Evolutionary conservation across 2,113 vertebrate species (phyloP).

Genomic region (Thalassoma bifasciatum): DNA sequence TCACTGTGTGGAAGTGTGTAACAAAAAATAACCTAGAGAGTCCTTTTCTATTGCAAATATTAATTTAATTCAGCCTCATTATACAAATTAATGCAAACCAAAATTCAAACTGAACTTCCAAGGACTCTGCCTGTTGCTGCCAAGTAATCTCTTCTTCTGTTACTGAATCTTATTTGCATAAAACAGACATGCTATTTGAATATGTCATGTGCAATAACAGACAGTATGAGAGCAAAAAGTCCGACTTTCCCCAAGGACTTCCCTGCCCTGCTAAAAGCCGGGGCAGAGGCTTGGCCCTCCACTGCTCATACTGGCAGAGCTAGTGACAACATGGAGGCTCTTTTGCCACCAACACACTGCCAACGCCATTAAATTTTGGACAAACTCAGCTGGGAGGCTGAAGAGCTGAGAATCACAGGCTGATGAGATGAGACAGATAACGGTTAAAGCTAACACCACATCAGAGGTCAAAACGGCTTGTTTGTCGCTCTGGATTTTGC

Average conservation of each 20-base stretch:
- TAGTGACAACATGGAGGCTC: slow-evolving; percentile 33
- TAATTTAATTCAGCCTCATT: not conserved
- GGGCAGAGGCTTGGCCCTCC: slow-evolving; percentile 43
- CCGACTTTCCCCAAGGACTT: slow-evolving; percentile 21
- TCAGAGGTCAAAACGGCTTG: slow-evolving; percentile 52
- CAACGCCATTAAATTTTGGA: slow-evolving; percentile 63
- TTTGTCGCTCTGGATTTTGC: slow-evolving; percentile 69
- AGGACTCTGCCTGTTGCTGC: slow-evolving; percentile 23
- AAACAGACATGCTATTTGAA: slow-evolving; percentile 38
- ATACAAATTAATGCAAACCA: slow-evolving; percentile 14
- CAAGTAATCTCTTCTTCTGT: not conserved
- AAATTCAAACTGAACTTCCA: slow-evolving; percentile 4
- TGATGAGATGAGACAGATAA: slow-evolving; percentile 69
- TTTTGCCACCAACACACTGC: slow-evolving; percentile 15
- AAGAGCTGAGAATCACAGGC: slow-evolving; percentile 43
- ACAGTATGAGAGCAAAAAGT: slow-evolving; percentile 9
- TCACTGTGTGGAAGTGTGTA: not conserved
- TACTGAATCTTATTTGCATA: slow-evolving; percentile 46
- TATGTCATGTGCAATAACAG: slow-evolving; percentile 46
- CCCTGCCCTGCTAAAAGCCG: slow-evolving; percentile 38
- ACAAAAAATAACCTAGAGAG: not conserved
- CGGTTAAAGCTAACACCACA: slow-evolving; percentile 54
- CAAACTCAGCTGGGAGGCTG: slow-evolving; percentile 46
- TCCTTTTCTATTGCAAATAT: not conserved
- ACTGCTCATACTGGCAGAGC: slow-evolving; percentile 56